These are phyloP conservation scores for Hoplodrina blanda DNA, from an alignment of 2,888 invertebrate species.

Conservation along the genomic window DNA sequence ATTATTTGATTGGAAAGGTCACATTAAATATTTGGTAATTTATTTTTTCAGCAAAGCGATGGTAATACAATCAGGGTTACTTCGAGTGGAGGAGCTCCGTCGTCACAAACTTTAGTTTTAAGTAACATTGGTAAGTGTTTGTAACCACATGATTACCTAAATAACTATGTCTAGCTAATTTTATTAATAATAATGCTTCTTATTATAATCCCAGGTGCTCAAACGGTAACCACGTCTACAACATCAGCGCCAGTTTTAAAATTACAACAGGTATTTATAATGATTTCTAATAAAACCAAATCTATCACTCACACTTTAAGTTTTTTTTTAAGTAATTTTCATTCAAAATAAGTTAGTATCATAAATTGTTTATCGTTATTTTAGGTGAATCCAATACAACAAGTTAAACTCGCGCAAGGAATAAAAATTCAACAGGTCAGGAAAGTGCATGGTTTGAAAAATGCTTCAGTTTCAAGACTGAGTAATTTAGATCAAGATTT, in stretches of 20 bases:
- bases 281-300: background rate
- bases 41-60: slow-evolving; percentile 79
- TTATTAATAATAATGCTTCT: slow-evolving; percentile 7
- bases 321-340: slow-evolving; percentile 18
- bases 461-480: slow-evolving; percentile 50
- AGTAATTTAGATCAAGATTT: slow-evolving; percentile 45
- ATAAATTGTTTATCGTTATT: slow-evolving; percentile 70
- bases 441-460: slow-evolving; percentile 71
- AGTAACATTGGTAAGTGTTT: slow-evolving; percentile 83
- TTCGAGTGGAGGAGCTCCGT: slow-evolving; percentile 75
- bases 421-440: slow-evolving; percentile 89
- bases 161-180: background rate
- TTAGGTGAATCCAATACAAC: slow-evolving; percentile 88
- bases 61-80: slow-evolving; percentile 83
- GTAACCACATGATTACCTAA: too few relatives aligned
- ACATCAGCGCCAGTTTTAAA: slow-evolving; percentile 83
- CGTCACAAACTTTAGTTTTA: slow-evolving; percentile 87
- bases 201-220: slow-evolving; percentile 74
- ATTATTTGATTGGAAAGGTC: background rate
- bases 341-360: slow-evolving; percentile 40
- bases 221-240: slow-evolving; percentile 80
- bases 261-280: slow-evolving; percentile 83
- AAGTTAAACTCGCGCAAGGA: slow-evolving; percentile 87
- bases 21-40: background rate
- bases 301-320: slow-evolving; percentile 12